Base-by-base conservation (phyloP, 2,888 invertebrate genomes). In the Aspidiotus destructor region DNA sequence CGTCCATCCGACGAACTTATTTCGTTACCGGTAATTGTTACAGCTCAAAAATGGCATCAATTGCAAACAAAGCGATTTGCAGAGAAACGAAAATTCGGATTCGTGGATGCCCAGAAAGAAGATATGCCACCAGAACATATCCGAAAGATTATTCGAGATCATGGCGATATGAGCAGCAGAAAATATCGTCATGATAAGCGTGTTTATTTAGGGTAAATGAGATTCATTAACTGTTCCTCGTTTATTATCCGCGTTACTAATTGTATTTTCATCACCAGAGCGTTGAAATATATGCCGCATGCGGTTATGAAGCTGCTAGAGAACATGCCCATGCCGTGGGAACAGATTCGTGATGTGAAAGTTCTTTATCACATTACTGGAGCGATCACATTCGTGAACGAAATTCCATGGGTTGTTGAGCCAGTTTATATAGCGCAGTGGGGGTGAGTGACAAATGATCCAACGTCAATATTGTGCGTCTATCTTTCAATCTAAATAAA, bases 271-370 rank as follows among this genome's bases (percentile, higher is more conserved):
- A 28, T 28, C 28, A 28, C 5, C 28, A 85, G 97, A 15, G 97
- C 98, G 5, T 79, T 99, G 61, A 99, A 99, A 77, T 99, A 99
- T 77, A 99, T 99, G 98, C 99, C 99, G 0, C 99, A 99, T 81
- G 99, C 99, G 8, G 97, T 99, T 8, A 87, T 99, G 82, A 99
- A 99, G 76, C 83, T 99, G 1, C 79, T 99, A 70, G 99, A 99
- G 78, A 99, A 99, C 78, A 99, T 99, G 99, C 99, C 99, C 0
- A 99, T 99, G 99, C 99, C 99, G 0, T 99, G 99, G 99, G 99
- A 99, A 78, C 99, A 99, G 80, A 99, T 99, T 72, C 83, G 99
- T 71, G 99, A 99, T 78, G 96, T 97, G 0, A 92, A 93, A 80
- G 96, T 95, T 8, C 80, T 99, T 41, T 99, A 99, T 77, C 99